phyloP scores from a whole-genome alignment of 2,797 vertebrate species.

The Micromesistius poutassou region DNA sequence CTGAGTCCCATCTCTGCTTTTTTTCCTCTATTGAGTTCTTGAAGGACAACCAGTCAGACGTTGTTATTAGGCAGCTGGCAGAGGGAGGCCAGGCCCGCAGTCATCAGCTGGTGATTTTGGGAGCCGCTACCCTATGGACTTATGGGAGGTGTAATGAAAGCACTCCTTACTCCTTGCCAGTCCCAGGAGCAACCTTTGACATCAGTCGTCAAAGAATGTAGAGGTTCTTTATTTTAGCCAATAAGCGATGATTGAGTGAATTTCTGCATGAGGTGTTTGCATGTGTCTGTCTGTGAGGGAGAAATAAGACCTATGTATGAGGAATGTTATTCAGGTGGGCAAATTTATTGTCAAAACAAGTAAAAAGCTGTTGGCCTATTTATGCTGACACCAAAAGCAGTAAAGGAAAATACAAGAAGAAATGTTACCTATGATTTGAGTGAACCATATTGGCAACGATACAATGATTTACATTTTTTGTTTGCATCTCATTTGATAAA shows the following conservation, averaged over 20 bases:
- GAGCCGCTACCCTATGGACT: neutral
- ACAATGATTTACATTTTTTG: neutral
- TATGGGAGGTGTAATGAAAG: neutral
- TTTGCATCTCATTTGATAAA: neutral
- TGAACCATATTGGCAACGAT: neutral
- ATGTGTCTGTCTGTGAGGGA: neutral
- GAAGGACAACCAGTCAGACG: conserved; percentile 12
- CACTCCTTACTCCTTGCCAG: conserved; percentile 21
- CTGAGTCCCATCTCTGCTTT: conserved; percentile 34
- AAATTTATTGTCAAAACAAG: neutral
- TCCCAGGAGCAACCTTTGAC: conserved; percentile 37
- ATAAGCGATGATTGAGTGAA: neutral
- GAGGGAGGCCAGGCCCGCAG: conserved; percentile 33
- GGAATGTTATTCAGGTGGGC: neutral
- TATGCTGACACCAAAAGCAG: neutral
- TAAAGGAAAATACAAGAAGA: neutral
- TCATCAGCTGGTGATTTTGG: conserved; percentile 52
- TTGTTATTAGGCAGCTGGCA: conserved; percentile 38
- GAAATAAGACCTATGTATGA: neutral
- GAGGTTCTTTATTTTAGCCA: conserved; percentile 8
- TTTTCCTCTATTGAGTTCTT: neutral
- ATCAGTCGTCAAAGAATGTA: conserved; percentile 8
- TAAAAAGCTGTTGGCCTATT: neutral
- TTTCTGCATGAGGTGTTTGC: neutral
- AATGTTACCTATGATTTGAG: neutral